Percentiles rank a stretch among this genome's conserved stretches.
phyloP scores from a whole-genome alignment of 2,888 invertebrate species.

The Andrena marginata region DNA sequence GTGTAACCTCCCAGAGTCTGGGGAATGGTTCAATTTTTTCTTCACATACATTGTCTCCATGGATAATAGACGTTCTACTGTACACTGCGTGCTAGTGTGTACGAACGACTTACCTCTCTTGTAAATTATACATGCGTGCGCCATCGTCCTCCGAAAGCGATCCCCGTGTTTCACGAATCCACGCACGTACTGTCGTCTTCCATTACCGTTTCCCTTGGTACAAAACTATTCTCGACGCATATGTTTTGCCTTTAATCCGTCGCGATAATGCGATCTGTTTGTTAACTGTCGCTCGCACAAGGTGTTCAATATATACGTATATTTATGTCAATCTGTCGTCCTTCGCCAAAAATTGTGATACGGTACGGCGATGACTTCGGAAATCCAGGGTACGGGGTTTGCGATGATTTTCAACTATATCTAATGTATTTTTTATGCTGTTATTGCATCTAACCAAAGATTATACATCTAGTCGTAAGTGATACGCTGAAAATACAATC shows the following conservation, averaged over 20 bases:
- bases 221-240: slow-evolving; percentile 24
- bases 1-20: background rate
- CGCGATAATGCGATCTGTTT: slow-evolving; percentile 27
- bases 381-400: slow-evolving; percentile 14
- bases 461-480: slow-evolving; percentile 56
- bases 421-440: slow-evolving; percentile 71
- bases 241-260: slow-evolving; percentile 24
- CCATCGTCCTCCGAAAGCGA: slow-evolving; percentile 12
- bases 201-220: slow-evolving; percentile 41
- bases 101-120: background rate
- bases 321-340: slow-evolving; percentile 46
- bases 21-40: background rate
- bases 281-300: slow-evolving; percentile 59
- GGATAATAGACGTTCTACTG: background rate
- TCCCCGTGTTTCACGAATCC: slow-evolving; percentile 23
- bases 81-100: background rate
- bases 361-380: slow-evolving; percentile 25
- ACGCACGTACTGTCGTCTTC: slow-evolving; percentile 47
- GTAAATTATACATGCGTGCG: slow-evolving; percentile 1
- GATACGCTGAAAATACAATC: slow-evolving; percentile 34
- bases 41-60: background rate
- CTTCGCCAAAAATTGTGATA: slow-evolving; percentile 66
- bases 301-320: slow-evolving; percentile 54
- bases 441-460: slow-evolving; percentile 64
- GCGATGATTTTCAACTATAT: slow-evolving; percentile 50